phyloP scores from a whole-genome alignment of 1,140 invertebrate genomes.

The Sarcophaga bullata region DNA sequence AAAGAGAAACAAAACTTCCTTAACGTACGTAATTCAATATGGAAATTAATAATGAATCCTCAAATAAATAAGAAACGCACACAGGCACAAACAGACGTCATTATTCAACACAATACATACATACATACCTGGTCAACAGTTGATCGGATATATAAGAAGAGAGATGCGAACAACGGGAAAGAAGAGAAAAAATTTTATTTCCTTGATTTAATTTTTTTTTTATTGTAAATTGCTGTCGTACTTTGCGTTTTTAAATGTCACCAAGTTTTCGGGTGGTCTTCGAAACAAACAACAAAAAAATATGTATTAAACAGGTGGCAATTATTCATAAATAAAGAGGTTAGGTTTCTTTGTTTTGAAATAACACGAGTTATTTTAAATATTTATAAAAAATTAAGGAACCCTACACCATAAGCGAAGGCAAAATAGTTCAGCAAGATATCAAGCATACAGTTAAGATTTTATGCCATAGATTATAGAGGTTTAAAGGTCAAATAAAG shows the following conservation, averaged over 20 bases:
- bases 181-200: not conserved
- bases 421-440: too few species aligned
- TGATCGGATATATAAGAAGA: not conserved
- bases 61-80: not conserved
- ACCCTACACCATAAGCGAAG: too few species aligned
- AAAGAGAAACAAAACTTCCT: slow-evolving; percentile 10
- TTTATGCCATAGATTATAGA: too few species aligned
- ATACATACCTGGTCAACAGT: not conserved
- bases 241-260: too few species aligned
- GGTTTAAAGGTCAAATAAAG: too few species aligned
- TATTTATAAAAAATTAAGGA: too few species aligned
- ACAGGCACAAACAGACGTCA: too few species aligned
- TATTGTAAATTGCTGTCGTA: not conserved
- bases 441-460: too few species aligned
- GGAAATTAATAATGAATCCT: slow-evolving; percentile 26
- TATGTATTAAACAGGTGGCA: not conserved
- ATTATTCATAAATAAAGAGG: not conserved
- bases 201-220: not conserved
- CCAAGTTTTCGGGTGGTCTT: not conserved
- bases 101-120: too few species aligned
- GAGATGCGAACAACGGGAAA: not conserved
- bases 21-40: slow-evolving; percentile 31
- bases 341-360: too few species aligned
- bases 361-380: too few species aligned
- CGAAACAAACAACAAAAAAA: not conserved